Conservation (phyloP, 2,888 invertebrate species). For the Rhyacophila evoluta region DNA sequence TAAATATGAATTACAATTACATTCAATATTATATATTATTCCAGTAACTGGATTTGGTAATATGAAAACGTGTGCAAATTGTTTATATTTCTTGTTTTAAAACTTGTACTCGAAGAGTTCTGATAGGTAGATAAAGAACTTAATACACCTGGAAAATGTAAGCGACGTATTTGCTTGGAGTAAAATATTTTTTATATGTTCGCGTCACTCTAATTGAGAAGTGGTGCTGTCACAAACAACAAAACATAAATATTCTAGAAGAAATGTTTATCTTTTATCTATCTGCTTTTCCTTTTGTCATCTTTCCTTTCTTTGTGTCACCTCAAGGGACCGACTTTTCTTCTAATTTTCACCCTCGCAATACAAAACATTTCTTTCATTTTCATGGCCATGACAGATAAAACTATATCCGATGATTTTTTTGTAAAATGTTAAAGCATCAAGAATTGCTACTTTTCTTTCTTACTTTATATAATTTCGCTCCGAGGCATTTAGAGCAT, state of each 20-base stretch:
- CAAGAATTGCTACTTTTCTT: too few species aligned
- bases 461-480: too few species aligned
- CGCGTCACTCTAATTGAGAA: slow-evolving; percentile 4
- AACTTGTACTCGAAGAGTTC: too few species aligned
- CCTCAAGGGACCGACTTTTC: background rate
- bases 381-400: background rate
- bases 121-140: too few species aligned
- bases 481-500: too few species aligned
- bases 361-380: background rate
- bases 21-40: too few species aligned
- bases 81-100: too few species aligned
- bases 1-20: too few species aligned
- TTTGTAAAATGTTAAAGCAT: too few species aligned
- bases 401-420: background rate
- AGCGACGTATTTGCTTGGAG: background rate
- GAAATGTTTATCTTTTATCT: slow-evolving; percentile 22
- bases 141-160: background rate
- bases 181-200: background rate
- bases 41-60: too few species aligned
- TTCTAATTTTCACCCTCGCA: background rate
- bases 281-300: background rate
- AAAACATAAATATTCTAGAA: background rate
- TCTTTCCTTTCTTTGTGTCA: background rate
- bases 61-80: too few species aligned
- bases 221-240: slow-evolving; percentile 14